Percentiles rank a stretch among this genome's conserved stretches.
Evolutionary conservation across 2,797 vertebrate genomes (phyloP).

Genomic region (Monodelphis domestica): DNA sequence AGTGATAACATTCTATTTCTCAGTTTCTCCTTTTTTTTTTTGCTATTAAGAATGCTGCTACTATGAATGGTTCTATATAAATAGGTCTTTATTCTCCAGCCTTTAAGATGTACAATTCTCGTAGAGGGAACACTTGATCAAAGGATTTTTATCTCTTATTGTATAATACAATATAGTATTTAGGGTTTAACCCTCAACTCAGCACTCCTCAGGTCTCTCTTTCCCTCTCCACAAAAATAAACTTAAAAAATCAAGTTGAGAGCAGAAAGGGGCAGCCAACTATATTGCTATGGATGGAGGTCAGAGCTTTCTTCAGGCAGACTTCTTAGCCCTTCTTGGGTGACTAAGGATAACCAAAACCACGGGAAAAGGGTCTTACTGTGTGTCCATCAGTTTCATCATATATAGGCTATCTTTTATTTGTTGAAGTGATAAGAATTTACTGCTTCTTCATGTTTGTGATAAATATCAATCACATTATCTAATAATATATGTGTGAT

Average conservation of each 20-base stretch:
- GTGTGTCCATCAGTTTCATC: neutral
- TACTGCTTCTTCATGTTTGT: neutral
- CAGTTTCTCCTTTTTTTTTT: neutral
- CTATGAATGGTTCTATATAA: neutral
- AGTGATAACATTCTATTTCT: neutral
- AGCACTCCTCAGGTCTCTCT: too few relatives aligned
- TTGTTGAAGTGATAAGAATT: neutral
- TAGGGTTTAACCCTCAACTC: too few relatives aligned
- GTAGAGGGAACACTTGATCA: neutral
- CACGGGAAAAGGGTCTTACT: too few relatives aligned
- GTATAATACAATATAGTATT: neutral
- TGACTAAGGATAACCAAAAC: too few relatives aligned
- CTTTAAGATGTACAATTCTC: neutral
- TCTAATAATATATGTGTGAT: neutral
- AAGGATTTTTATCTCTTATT: neutral
- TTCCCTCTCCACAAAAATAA: too few relatives aligned
- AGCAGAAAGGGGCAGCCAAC: too few relatives aligned
- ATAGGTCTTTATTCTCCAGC: neutral
- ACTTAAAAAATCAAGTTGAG: too few relatives aligned
- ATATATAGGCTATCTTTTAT: neutral
- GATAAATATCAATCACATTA: neutral
- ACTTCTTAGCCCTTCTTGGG: too few relatives aligned
- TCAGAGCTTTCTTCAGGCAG: too few relatives aligned
- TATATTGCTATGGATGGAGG: too few relatives aligned
- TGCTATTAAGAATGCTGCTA: neutral